These are phyloP conservation scores for Xiphophorus hellerii DNA, from an alignment of 2,113 vertebrate species.

Conservation along the genomic window DNA sequence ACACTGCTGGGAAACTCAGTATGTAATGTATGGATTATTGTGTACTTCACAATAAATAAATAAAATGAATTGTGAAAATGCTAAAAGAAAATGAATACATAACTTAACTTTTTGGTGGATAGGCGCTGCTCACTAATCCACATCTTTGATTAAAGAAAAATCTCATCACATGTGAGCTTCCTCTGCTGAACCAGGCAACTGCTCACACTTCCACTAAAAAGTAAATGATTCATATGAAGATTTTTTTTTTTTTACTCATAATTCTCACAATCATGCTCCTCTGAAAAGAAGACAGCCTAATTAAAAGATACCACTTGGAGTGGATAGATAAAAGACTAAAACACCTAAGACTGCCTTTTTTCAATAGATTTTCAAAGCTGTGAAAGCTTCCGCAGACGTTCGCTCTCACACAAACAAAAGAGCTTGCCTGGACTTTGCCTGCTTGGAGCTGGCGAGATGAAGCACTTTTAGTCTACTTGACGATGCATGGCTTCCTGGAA, in stretches of 20 bases:
- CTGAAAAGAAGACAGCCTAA: conserved; percentile 27
- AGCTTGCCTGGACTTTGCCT: conserved; percentile 27
- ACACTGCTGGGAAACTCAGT: neutral
- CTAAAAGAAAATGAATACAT: neutral
- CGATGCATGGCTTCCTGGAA: conserved; percentile 49
- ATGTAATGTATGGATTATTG: neutral
- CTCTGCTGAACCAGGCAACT: conserved; percentile 7
- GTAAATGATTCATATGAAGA: conserved; percentile 18
- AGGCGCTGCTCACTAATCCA: conserved; percentile 22
- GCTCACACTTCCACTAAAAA: conserved; percentile 27
- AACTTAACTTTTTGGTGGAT: conserved; percentile 6
- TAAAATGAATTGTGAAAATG: neutral
- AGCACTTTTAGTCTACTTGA: conserved; percentile 47
- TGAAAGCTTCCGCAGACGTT: neutral
- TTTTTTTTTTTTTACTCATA: conserved; percentile 6
- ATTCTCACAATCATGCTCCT: conserved; percentile 15
- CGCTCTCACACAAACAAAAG: neutral
- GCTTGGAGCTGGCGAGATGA: conserved; percentile 47
- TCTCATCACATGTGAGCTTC: conserved; percentile 21
- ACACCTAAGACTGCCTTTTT: conserved; percentile 19
- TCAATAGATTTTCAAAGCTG: conserved; percentile 17
- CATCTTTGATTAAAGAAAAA: conserved; percentile 38
- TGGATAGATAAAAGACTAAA: conserved; percentile 1
- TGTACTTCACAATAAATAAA: no score
- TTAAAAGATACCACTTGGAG: conserved; percentile 33